Evolutionary conservation across 2,888 invertebrate genomes (phyloP).

Genomic region (Seladonia tumulorum): DNA sequence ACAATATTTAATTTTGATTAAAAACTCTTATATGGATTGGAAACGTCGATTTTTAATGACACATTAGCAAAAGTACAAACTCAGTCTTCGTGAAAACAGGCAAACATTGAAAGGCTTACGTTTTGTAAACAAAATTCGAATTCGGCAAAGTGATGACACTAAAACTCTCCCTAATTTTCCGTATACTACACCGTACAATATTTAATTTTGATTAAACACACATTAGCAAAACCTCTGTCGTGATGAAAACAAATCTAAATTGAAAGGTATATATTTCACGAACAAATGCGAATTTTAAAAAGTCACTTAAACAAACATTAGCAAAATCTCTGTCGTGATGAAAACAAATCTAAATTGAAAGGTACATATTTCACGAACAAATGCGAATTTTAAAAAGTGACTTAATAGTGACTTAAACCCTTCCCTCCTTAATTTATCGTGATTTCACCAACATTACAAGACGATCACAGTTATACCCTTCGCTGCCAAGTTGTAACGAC

Average conservation of each 20-base stretch:
- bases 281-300: too few species aligned
- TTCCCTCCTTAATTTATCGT: too few species aligned
- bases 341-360: too few species aligned
- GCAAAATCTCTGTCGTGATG: too few species aligned
- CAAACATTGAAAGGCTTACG: not conserved
- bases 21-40: not conserved
- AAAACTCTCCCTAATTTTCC: not conserved
- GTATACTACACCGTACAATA: not conserved
- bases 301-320: not conserved
- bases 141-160: not conserved
- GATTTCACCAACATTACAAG: not conserved
- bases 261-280: too few species aligned
- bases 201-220: not conserved
- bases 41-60: not conserved
- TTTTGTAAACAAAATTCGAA: not conserved
- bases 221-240: too few species aligned
- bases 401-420: too few species aligned
- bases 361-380: too few species aligned
- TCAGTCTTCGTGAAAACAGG: not conserved
- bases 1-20: not conserved
- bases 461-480: not conserved
- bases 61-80: not conserved
- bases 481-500: not conserved
- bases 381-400: too few species aligned
- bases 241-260: too few species aligned